A percentile compares a stretch with the other conserved stretches of the same genome.
Evolutionary conservation across 2,113 vertebrate genomes (phyloP).

Genomic region (Prionailurus bengalensis): DNA sequence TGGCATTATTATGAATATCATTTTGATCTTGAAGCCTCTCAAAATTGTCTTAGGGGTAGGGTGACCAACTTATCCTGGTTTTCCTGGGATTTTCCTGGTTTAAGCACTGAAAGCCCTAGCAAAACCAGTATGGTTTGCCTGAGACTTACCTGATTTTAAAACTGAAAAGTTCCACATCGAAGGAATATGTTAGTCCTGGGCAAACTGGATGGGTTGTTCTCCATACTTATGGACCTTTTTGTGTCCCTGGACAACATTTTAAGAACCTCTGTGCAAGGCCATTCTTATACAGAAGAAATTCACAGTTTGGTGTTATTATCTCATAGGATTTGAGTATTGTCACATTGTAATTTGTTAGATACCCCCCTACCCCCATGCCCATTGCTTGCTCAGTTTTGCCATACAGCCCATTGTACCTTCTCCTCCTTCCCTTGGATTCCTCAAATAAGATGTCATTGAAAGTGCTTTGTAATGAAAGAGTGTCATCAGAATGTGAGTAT

Average conservation of each 20-base stretch:
- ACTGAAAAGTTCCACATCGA: not conserved
- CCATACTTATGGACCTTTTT: not conserved
- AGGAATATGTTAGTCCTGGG: not conserved
- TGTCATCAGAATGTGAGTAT: not conserved
- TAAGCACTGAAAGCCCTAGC: not conserved
- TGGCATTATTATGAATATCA: not conserved
- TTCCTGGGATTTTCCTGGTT: slow-evolving; percentile 18
- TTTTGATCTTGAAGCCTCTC: not conserved
- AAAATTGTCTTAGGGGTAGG: not conserved
- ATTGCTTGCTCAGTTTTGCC: slow-evolving; percentile 32
- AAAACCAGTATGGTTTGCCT: not conserved
- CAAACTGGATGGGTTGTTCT: not conserved
- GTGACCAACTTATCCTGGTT: not conserved
- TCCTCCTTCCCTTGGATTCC: not conserved
- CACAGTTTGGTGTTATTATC: not conserved
- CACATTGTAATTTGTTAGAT: slow-evolving; percentile 35
- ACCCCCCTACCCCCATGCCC: not conserved
- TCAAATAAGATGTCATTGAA: slow-evolving; percentile 41
- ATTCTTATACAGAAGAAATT: slow-evolving; percentile 17
- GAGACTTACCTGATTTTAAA: not conserved
- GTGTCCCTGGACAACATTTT: not conserved
- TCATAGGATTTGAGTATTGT: not conserved
- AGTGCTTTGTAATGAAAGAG: slow-evolving; percentile 33
- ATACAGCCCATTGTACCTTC: not conserved
- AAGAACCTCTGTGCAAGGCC: not conserved